Conservation (phyloP, 2,113 vertebrate species). For the Cygnus buccinator region DNA sequence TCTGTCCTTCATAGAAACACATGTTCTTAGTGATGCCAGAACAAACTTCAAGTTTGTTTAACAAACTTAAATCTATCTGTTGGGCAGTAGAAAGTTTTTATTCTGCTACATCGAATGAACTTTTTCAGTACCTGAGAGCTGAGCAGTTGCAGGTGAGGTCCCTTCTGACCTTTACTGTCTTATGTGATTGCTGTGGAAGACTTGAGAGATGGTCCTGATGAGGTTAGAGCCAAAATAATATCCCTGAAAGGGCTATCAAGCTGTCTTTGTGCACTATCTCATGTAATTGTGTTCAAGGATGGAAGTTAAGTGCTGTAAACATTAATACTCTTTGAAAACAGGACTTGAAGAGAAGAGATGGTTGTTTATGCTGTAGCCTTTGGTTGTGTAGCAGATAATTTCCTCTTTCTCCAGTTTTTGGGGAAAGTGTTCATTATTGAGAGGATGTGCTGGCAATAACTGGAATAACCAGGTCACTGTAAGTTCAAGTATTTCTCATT, state of each 20-base stretch:
- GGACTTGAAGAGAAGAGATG: background rate
- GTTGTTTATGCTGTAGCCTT: background rate
- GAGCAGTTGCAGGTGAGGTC: background rate
- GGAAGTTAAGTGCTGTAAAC: background rate
- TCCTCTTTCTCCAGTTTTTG: background rate
- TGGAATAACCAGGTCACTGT: background rate
- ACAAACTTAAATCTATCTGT: background rate
- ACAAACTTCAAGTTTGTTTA: background rate
- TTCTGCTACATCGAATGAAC: background rate
- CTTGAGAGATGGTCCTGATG: background rate
- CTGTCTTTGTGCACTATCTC: background rate
- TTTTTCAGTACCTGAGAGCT: background rate
- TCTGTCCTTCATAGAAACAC: background rate
- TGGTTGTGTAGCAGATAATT: background rate
- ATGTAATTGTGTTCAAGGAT: background rate
- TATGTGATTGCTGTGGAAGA: background rate
- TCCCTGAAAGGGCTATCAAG: background rate
- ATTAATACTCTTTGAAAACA: background rate
- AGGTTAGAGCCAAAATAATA: background rate
- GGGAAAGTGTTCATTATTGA: background rate
- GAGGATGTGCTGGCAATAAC: background rate
- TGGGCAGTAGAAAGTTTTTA: background rate
- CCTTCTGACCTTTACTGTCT: background rate
- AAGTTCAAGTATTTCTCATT: conserved; percentile 35
- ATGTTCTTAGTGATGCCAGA: background rate